Percentiles rank a stretch among this genome's conserved stretches.
Evolutionary conservation across 2,888 invertebrate species (phyloP).

Genomic region (Danaus chrysippus): DNA sequence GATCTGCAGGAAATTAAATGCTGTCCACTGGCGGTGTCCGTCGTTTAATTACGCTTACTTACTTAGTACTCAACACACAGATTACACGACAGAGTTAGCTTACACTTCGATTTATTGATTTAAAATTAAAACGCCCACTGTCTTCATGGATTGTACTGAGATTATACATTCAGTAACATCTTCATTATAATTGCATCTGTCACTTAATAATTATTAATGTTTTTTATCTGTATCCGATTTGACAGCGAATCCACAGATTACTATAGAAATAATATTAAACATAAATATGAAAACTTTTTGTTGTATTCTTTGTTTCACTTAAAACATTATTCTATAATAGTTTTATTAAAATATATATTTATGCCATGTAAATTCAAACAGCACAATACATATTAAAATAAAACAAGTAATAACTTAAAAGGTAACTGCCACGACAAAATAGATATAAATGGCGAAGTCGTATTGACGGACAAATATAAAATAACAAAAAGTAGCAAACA

Average conservation of each 20-base stretch:
- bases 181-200: no score
- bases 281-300: no score
- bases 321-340: no score
- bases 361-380: no score
- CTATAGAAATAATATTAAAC: no score
- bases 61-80: slow-evolving; percentile 32
- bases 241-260: no score
- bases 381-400: background rate
- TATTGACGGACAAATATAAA: background rate
- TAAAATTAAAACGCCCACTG: background rate
- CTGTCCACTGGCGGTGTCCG: slow-evolving; percentile 39
- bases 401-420: slow-evolving; percentile 8
- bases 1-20: slow-evolving; percentile 59
- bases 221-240: no score
- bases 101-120: slow-evolving; percentile 2
- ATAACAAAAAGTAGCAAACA: background rate
- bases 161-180: no score
- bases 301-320: no score
- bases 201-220: no score
- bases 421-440: background rate
- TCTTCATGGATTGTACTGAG: no score
- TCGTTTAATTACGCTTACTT: slow-evolving; percentile 43
- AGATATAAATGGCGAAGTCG: background rate
- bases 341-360: no score
- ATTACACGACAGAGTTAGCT: slow-evolving; percentile 14